Base-by-base conservation (phyloP, 2,888 invertebrate genomes). In the Callyntrura guangdongensis region DNA sequence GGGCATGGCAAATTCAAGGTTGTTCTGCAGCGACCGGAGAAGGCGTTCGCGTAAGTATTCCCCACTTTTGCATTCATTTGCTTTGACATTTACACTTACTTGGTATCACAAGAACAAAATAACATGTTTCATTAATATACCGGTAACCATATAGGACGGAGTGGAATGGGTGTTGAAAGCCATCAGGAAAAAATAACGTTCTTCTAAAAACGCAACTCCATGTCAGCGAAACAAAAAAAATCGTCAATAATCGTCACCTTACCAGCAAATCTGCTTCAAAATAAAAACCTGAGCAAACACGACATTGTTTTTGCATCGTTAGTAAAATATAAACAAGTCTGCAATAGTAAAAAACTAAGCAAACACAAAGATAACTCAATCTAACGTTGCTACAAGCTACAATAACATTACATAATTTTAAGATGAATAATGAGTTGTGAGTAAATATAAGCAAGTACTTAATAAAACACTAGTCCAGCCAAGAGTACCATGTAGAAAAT, bases 1-100 rank as follows among this genome's bases (percentile, higher is more conserved):
- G 99, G 61, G 97, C 97, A 20, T 99, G 99, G 99, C 99, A 99
- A 95, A 99, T 99, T 92, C 99, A 99, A 94, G 97, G 98, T 0
- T 99, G 99, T 94, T 98, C 98, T 0, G 99, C 99, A 0, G 96
- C 97, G 0, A 97, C 97, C 69, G 98, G 98, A 0, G 98, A 98
- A 93, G 99, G 99, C 9, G 97, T 99, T 0, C 97, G 98, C 95
- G 97, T 97, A 95, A 90, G 89, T 86, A 53, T 22, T 49, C 20
- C n/a, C 6, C 47, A 69, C 11, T 11, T 12, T 25, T 22, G 5
- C 4, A n/a, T 69, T 69, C 9, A 20, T 25, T n/a, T 20, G 11
- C 11, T 25, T 20, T 12, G 25, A 20, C 8, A 22, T 25, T 72
- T 11, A 36, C 14, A 53, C 2, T 53, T 1, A 36, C 36, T 8